Evolutionary conservation across 1,140 invertebrate species (phyloP).

Genomic region (Akabosia matsudoensis): DNA sequence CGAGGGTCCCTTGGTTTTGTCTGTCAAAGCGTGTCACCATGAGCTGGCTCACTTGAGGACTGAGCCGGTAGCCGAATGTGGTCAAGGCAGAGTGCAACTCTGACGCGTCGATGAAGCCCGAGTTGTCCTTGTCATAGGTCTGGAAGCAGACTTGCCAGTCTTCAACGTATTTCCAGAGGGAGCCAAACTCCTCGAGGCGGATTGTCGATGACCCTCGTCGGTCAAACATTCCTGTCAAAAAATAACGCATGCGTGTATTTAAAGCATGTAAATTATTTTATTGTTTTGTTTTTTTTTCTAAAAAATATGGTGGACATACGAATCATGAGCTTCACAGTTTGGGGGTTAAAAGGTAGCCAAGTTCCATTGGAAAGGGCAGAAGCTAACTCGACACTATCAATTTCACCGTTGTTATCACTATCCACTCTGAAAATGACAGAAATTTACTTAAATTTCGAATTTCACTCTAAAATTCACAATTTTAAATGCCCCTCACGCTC

Average conservation of each 20-base stretch:
- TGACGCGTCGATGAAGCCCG: slow-evolving; percentile 88
- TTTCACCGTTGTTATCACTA: slow-evolving; percentile 14
- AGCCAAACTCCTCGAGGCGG: slow-evolving; percentile 90
- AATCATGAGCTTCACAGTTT: slow-evolving; percentile 50
- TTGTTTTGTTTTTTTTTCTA: background rate
- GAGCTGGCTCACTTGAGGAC: slow-evolving; percentile 75
- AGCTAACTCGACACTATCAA: slow-evolving; percentile 4
- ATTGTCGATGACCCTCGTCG: slow-evolving; percentile 81
- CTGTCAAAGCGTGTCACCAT: slow-evolving; percentile 92
- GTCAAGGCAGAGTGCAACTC: slow-evolving; percentile 87
- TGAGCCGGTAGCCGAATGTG: slow-evolving; percentile 88
- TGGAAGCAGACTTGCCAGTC: slow-evolving; percentile 91
- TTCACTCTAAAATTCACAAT: background rate
- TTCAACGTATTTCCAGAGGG: slow-evolving; percentile 89
- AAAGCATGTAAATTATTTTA: no score
- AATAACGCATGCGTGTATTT: no score
- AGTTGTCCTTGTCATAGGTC: slow-evolving; percentile 89
- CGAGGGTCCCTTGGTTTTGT: slow-evolving; percentile 80
- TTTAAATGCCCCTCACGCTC: no score
- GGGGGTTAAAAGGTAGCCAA: slow-evolving; percentile 14
- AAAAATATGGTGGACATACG: background rate
- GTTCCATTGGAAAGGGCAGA: slow-evolving; percentile 19
- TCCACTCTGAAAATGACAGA: slow-evolving; percentile 11
- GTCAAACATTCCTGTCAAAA: slow-evolving; percentile 85
- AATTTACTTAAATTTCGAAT: background rate